A percentile compares a stretch with the other conserved stretches of the same genome.
Evolutionary conservation across 2,797 vertebrate genomes (phyloP).

Genomic region (Triplophysa yarkandensis): DNA sequence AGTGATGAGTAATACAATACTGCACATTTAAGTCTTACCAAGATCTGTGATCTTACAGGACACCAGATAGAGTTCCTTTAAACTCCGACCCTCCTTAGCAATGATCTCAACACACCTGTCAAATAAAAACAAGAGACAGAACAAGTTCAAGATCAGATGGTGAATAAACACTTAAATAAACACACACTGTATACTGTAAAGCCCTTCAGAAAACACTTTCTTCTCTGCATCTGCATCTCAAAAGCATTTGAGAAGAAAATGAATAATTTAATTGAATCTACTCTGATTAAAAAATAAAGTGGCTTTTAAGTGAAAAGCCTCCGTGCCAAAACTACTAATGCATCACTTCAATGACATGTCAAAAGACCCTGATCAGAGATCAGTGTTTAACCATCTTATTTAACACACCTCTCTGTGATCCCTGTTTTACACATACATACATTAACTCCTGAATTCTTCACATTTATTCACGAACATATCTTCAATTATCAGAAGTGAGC

Average conservation of each 20-base stretch:
- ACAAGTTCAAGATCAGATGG: neutral
- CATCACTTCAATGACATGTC: constrained; percentile 68
- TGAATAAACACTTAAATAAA: neutral
- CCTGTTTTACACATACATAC: constrained; percentile 56
- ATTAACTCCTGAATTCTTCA: constrained; percentile 58
- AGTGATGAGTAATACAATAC: neutral
- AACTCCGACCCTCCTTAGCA: constrained; percentile 92
- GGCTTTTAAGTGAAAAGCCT: constrained; percentile 18
- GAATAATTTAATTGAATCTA: constrained; percentile 69
- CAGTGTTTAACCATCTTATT: constrained; percentile 71
- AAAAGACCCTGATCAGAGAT: constrained; percentile 67
- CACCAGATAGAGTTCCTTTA: constrained; percentile 97
- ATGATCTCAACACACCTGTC: constrained; percentile 98
- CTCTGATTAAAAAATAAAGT: constrained; percentile 67
- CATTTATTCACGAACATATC: neutral
- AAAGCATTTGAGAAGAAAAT: constrained; percentile 58
- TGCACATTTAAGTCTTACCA: constrained; percentile 77
- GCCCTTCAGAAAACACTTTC: neutral
- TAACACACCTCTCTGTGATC: constrained; percentile 72
- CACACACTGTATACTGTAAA: too few species aligned
- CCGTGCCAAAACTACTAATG: constrained; percentile 28
- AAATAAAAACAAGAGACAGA: constrained; percentile 61
- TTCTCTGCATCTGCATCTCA: constrained; percentile 60
- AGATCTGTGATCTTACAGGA: constrained; percentile 99
- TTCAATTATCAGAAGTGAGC: neutral